These are phyloP conservation scores for Euspilapteryx auroguttella DNA, from an alignment of 2,888 invertebrate species.

Conservation along the genomic window DNA sequence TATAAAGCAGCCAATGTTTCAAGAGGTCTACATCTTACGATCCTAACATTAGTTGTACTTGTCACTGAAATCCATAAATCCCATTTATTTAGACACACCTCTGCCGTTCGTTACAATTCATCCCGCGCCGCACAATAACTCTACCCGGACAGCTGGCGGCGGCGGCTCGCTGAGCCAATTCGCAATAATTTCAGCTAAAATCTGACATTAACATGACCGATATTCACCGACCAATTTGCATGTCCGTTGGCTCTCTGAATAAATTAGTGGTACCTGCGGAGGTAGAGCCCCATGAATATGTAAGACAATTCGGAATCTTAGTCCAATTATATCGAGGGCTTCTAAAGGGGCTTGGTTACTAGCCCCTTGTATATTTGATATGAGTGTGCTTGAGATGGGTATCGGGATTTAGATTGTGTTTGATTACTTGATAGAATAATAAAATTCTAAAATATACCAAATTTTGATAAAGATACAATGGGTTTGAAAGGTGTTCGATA, in stretches of 20 bases:
- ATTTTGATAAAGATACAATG: no score
- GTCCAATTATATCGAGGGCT: constrained; percentile 44
- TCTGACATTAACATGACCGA: constrained; percentile 59
- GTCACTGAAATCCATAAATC: no score
- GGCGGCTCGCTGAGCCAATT: constrained; percentile 17
- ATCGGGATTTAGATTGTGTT: no score
- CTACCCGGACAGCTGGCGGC: neutral
- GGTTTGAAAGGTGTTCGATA: no score
- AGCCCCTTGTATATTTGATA: no score
- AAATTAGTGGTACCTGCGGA: constrained; percentile 50
- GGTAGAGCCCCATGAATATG: constrained; percentile 52
- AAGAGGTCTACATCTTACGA: no score
- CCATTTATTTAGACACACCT: no score
- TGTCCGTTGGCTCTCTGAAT: constrained; percentile 52
- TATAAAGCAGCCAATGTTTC: no score
- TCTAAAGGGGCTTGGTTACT: constrained; percentile 50
- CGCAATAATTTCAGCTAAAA: constrained; percentile 54
- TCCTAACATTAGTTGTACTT: no score
- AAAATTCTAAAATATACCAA: no score
- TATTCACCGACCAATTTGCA: constrained; percentile 53
- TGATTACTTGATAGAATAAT: no score
- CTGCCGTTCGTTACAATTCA: constrained; percentile 1
- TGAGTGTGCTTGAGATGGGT: no score
- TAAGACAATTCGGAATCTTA: constrained; percentile 59
- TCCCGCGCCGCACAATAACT: neutral